Evolutionary conservation across 2,888 invertebrate species (phyloP), one percentile per base, ranked within the genome.

Genomic region (Dromius quadrimaculatus): DNA sequence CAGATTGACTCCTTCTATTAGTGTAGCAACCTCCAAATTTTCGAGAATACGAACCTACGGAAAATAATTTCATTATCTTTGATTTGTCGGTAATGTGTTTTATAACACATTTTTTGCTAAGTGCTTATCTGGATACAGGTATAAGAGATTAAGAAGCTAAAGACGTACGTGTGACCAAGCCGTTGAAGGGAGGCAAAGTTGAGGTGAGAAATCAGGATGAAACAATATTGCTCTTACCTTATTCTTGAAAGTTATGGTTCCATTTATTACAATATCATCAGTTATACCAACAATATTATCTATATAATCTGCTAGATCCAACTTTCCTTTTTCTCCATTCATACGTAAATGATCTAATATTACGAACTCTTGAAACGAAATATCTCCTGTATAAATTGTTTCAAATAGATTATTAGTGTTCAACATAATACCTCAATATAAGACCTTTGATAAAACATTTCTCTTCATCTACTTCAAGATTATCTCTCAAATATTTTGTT

Each of bases 1-100:
- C 3, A 86, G 38, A 72, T 83, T 76, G 1, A 83, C 72, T 1
- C 76, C 79, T 71, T 83, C 81, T 4, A 81, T 73, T 8, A 65
- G 71, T 1, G 75, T 62, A n/a, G 62, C 66, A 8, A 80, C 75
- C 4, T 74, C 72, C 20, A 81, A 63, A 74, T 82, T 79, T 65
- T 78, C 77, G 9, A 74, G 71, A 43, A 83, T 74, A 22, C 73
- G 64, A 6, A 81, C 79, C 80, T 81, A 54, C 62, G 76, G 76
- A 41, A 17, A 45, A 41, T 34, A 65, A 28, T n/a, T 28, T 28
- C 28, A 28, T 28, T 28, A 28, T 28, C 8, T 28, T 28, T 28
- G 28, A 28, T 28, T n/a, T n/a, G n/a, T n/a, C n/a, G n/a, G n/a
- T n/a, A n/a, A n/a, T n/a, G n/a, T n/a, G n/a, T n/a, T n/a, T n/a